Conservation (phyloP, 2,888 invertebrate species). For the Caenorhabditis macrosperma region DNA sequence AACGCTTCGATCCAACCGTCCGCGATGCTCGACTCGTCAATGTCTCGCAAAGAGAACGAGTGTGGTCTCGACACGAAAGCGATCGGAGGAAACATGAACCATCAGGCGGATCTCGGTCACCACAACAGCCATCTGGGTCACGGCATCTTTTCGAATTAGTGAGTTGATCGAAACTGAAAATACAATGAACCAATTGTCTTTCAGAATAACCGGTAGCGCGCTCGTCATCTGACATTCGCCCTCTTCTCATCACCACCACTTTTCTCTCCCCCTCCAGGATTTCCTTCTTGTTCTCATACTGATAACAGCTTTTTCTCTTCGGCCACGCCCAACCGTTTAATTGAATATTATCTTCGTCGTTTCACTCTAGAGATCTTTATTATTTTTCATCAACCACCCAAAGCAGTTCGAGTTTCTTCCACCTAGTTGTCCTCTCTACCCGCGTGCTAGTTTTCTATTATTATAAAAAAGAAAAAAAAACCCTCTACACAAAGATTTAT, state of each 20-base stretch:
- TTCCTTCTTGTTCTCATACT: slow-evolving; percentile 35
- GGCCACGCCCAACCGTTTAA: slow-evolving; percentile 2
- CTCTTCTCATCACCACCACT: neutral
- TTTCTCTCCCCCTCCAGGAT: neutral
- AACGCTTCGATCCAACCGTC: neutral
- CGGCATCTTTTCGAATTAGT: neutral
- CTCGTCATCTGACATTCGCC: neutral
- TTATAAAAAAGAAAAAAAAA: slow-evolving; percentile 6
- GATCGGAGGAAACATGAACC: neutral
- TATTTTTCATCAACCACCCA: neutral
- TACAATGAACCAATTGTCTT: neutral
- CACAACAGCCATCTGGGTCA: neutral
- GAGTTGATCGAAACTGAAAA: neutral
- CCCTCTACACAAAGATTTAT: slow-evolving; percentile 5
- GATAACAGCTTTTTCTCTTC: slow-evolving; percentile 27
- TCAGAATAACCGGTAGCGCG: neutral
- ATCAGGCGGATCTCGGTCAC: neutral
- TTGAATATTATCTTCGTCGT: neutral
- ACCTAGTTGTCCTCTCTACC: neutral
- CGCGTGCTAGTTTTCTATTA: slow-evolving; percentile 31
- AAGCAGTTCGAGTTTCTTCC: too few species aligned
- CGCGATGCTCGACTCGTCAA: too few species aligned
- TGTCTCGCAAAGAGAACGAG: slow-evolving; percentile 28
- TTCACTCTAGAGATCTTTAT: neutral
- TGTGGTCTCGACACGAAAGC: slow-evolving; percentile 15